Conservation (phyloP, 2,113 vertebrate species). For the Atherinomorus stipes region DNA sequence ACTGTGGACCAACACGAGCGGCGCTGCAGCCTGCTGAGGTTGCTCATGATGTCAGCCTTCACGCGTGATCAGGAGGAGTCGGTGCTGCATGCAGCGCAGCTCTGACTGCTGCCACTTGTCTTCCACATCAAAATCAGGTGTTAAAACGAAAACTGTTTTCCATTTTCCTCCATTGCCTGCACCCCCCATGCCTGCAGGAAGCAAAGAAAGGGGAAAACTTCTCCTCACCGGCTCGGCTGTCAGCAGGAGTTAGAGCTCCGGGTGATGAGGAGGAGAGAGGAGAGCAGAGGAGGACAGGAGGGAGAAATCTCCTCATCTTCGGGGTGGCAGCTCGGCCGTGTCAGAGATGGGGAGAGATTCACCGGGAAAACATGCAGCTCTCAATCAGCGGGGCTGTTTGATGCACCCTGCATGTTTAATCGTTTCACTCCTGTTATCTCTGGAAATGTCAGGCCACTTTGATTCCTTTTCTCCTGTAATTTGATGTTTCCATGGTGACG, state of each 20-base stretch:
- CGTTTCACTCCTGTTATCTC: background rate
- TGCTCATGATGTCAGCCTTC: no score
- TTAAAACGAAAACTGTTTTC: background rate
- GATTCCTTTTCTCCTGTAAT: background rate
- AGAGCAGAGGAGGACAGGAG: background rate
- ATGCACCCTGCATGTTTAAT: background rate
- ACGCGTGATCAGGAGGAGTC: no score
- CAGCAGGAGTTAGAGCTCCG: constrained; percentile 52
- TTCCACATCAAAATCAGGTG: background rate
- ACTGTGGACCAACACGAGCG: no score
- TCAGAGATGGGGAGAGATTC: background rate
- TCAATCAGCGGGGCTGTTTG: background rate
- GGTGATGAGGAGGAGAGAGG: background rate
- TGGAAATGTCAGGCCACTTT: background rate
- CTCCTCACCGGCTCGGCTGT: constrained; percentile 44
- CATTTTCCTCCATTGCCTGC: background rate
- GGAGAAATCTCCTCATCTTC: background rate
- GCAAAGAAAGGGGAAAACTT: constrained; percentile 23
- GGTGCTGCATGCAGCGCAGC: no score
- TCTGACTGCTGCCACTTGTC: no score
- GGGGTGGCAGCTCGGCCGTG: no score
- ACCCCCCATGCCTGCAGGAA: constrained; percentile 1
- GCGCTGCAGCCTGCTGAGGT: no score
- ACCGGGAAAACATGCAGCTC: no score
- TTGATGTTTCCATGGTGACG: constrained; percentile 5